Evolutionary conservation across 2,113 vertebrate species (phyloP), one percentile per base, ranked within the genome.

Genomic region (Anolis sagrei): DNA sequence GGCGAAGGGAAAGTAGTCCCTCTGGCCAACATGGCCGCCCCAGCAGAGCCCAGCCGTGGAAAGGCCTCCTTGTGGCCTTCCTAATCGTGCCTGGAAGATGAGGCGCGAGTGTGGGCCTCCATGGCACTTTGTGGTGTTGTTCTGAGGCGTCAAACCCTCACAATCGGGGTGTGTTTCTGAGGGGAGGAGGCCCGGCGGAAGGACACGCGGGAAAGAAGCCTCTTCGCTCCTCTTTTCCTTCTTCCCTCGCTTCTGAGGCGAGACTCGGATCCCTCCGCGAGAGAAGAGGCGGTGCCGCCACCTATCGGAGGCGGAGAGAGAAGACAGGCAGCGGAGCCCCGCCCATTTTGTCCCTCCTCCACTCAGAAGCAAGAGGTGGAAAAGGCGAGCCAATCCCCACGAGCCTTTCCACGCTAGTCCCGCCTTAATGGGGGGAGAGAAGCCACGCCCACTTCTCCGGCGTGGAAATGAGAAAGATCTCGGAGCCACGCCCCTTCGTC

Each of bases 1-100:
- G 82, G 81, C 85, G 51, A 3, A 72, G 5, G 88, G 80, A 89
- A 95, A 95, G 94, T 93, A 96, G 94, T 95, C 92, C 96, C 93
- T 21, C 78, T 86, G 88, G 91, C 90, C 92, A 96, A 96, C 94
- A 96, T 96, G 96, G 96, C 96, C 94, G 92, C 95, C 92, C 92
- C 87, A 90, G 93, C 93, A 91, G 92, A 87, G 85, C 72, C 73
- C 54, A 48, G 49, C 66, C 48, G 25, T 85, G 3, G 5, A 44
- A 4, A 44, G 5, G 39, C 39, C 39, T 44, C 5, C 39, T 44
- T 44, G 2, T 44, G 5, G 3, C 3, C 2, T 4, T 44, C 5
- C 2, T 44, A 44, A 44, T 5, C 39, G 39, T 44, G 39, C 39
- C 39, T 44, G 39, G 39, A 5, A 44, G 39, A 44, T n/a, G n/a